phyloP scores from a whole-genome alignment of 35 echinoderm and acorn worm species.

The Nesometra sesokonis region DNA sequence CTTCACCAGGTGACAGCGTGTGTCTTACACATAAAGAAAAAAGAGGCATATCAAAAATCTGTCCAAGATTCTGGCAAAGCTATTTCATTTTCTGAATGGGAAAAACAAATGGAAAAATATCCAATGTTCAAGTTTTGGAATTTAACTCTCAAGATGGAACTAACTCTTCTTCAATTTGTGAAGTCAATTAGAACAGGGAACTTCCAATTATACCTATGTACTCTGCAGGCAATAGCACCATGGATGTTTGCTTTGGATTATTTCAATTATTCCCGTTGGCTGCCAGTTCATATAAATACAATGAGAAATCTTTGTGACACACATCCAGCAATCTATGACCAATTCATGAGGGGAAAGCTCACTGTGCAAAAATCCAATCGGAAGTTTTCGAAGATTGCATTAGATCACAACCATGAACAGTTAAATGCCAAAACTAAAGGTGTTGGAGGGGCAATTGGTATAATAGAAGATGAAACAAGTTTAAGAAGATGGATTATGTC shows the following conservation, averaged over 20 bases:
- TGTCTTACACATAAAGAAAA: too few species aligned
- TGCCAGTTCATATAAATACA: conserved; percentile 36
- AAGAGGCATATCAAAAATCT: too few species aligned
- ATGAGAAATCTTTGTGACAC: neutral
- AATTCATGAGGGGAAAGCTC: neutral
- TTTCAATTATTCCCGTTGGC: conserved; percentile 46
- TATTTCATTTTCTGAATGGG: neutral
- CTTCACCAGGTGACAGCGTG: too few species aligned
- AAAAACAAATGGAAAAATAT: neutral
- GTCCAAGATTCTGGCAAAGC: too few species aligned
- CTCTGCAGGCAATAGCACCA: conserved; percentile 27
- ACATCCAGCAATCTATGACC: neutral
- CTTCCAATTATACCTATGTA: conserved; percentile 18
- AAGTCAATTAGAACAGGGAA: conserved; percentile 28
- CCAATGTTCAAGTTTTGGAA: neutral
- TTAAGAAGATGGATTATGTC: neutral
- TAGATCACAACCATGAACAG: neutral
- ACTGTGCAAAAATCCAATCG: neutral
- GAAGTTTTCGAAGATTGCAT: neutral
- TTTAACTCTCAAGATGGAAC: neutral
- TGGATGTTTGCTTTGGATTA: conserved; percentile 61
- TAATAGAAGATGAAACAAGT: neutral
- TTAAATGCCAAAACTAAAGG: neutral
- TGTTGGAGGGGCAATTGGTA: neutral
- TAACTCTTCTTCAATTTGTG: conserved; percentile 15